A percentile compares a stretch with the other conserved stretches of the same genome.
Conservation (phyloP, 2,113 vertebrate species). For the Megalops atlanticus region DNA sequence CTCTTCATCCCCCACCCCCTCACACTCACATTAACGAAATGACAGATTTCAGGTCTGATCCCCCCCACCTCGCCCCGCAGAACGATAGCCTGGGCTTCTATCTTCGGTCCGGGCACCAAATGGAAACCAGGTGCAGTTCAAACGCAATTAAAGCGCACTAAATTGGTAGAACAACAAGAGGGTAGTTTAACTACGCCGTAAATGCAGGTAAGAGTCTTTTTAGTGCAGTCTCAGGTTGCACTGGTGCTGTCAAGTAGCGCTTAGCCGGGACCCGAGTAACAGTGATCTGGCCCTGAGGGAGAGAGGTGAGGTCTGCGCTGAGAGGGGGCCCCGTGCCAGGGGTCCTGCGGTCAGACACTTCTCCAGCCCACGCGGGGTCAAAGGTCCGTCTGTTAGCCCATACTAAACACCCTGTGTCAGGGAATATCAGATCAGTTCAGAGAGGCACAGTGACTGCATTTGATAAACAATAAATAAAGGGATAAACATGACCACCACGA, state of each 20-base stretch:
- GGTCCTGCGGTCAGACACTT: conserved; percentile 41
- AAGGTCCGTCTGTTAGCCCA: conserved; percentile 62
- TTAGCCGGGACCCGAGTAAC: conserved; percentile 23
- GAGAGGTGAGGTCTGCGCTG: conserved; percentile 8
- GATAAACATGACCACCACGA: too few species aligned
- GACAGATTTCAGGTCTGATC: not conserved
- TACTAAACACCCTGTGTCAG: not conserved
- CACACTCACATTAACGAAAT: not conserved
- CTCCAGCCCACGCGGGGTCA: conserved; percentile 43
- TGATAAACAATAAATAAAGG: not conserved
- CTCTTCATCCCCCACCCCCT: not conserved
- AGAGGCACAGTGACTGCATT: conserved; percentile 20
- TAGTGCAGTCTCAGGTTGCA: conserved; percentile 60
- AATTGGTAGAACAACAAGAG: conserved; percentile 66
- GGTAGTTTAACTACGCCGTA: conserved; percentile 64
- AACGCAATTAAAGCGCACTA: conserved; percentile 57
- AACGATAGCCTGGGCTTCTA: conserved; percentile 54
- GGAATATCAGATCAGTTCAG: not conserved
- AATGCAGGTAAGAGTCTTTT: conserved; percentile 65
- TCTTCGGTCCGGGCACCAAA: conserved; percentile 54
- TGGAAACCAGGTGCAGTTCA: conserved; percentile 66
- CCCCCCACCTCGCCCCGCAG: conserved; percentile 39
- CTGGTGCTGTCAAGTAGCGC: conserved; percentile 53
- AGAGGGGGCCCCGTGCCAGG: conserved; percentile 17
- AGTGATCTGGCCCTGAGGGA: conserved; percentile 33